These are phyloP conservation scores for Echinometra lucunter DNA, from an alignment of 53 echinoderm and acorn worm species.

Conservation along the genomic window DNA sequence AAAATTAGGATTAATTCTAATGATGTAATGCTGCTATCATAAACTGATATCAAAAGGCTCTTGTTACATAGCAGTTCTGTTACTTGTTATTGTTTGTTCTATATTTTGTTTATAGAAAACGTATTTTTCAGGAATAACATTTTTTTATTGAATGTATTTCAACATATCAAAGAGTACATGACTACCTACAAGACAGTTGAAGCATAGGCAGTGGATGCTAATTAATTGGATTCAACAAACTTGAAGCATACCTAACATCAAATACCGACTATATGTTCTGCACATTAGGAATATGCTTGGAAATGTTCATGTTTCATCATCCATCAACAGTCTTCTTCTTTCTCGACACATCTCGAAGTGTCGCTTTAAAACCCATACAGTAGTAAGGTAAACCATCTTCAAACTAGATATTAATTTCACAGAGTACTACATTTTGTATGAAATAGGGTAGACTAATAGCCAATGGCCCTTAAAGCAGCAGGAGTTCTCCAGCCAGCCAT, in stretches of 20 bases:
- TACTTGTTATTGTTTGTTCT: not conserved
- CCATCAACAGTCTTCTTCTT: not conserved
- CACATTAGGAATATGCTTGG: too few relatives aligned
- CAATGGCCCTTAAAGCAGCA: constrained; percentile 23
- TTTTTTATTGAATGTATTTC: too few relatives aligned
- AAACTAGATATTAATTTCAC: constrained; percentile 52
- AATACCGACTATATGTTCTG: too few relatives aligned
- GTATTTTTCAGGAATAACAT: not conserved
- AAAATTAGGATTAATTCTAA: constrained; percentile 9
- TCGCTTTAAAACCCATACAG: not conserved
- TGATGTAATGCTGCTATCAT: not conserved
- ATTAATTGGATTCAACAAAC: too few relatives aligned
- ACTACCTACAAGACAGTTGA: too few relatives aligned
- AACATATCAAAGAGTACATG: too few relatives aligned
- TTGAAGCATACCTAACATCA: too few relatives aligned
- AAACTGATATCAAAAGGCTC: not conserved
- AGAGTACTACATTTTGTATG: constrained; percentile 28
- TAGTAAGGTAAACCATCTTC: constrained; percentile 5
- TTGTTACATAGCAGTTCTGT: not conserved
- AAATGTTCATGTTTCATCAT: too few relatives aligned
- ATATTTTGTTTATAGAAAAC: not conserved
- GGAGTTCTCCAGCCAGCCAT: constrained; percentile 20
- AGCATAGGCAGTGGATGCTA: too few relatives aligned
- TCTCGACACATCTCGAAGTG: not conserved
- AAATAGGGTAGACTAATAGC: constrained; percentile 65